A percentile compares a stretch with the other conserved stretches of the same genome.
Conservation (phyloP, 1,140 invertebrate species). For the Hylaeus anthracinus region DNA sequence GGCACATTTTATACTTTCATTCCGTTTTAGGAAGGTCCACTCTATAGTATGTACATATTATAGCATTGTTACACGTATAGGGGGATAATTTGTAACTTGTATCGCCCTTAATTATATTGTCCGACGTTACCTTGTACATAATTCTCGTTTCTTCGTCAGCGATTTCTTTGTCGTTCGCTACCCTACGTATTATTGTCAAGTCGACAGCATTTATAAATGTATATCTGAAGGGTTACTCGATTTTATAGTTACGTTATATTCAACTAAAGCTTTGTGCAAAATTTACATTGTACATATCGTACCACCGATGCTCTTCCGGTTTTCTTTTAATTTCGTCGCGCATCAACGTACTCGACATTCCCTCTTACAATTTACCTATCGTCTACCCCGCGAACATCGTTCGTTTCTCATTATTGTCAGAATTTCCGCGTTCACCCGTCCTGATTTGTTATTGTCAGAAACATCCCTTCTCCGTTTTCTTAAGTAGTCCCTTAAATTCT, state of each 20-base stretch:
- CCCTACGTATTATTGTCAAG: slow-evolving; percentile 79
- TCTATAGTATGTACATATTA: slow-evolving; percentile 70
- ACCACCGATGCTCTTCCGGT: slow-evolving; percentile 34
- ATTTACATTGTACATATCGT: slow-evolving; percentile 73
- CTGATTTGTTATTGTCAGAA: slow-evolving; percentile 59
- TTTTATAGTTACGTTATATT: slow-evolving; percentile 71
- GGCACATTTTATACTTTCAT: slow-evolving; percentile 81
- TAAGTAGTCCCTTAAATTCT: slow-evolving; percentile 38
- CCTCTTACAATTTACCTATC: slow-evolving; percentile 1
- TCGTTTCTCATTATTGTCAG: slow-evolving; percentile 64
- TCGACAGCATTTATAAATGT: slow-evolving; percentile 80
- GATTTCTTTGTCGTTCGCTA: slow-evolving; percentile 56
- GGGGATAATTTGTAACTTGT: slow-evolving; percentile 61
- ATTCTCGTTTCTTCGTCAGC: slow-evolving; percentile 15
- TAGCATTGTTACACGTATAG: slow-evolving; percentile 60
- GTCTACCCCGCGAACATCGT: slow-evolving; percentile 30
- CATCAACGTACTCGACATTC: not conserved
- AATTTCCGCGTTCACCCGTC: slow-evolving; percentile 33
- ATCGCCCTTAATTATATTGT: slow-evolving; percentile 63
- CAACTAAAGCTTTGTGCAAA: slow-evolving; percentile 77
- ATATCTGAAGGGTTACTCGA: slow-evolving; percentile 67
- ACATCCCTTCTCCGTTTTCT: not conserved
- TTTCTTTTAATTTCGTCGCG: not conserved
- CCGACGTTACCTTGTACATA: slow-evolving; percentile 59
- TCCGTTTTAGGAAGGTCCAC: slow-evolving; percentile 76